These are phyloP conservation scores for Crypturellus undulatus DNA, from an alignment of 2,113 vertebrate species.

Conservation along the genomic window DNA sequence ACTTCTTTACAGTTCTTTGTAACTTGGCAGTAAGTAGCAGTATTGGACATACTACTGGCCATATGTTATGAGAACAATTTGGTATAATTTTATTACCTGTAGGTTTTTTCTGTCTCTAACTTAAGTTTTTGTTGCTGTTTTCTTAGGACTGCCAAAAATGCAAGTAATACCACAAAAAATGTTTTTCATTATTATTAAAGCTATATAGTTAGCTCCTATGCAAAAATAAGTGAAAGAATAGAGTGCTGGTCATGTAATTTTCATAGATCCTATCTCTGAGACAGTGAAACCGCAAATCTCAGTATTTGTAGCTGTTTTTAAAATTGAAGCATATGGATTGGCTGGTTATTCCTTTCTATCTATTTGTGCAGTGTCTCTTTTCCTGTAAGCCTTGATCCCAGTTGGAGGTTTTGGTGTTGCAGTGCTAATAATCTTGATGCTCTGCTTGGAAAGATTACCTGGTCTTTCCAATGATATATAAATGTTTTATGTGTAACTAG, in stretches of 20 bases:
- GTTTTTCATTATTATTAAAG: background rate
- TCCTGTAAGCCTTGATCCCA: background rate
- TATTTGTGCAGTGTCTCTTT: background rate
- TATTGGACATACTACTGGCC: background rate
- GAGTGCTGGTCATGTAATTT: conserved; percentile 18
- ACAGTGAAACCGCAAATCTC: background rate
- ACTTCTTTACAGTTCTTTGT: background rate
- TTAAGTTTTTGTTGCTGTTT: background rate
- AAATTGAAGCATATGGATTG: background rate
- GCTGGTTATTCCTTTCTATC: background rate
- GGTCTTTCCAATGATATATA: background rate
- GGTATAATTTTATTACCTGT: background rate
- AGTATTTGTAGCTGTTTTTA: conserved; percentile 7
- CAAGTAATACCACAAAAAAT: background rate
- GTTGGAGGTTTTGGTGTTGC: conserved; percentile 19
- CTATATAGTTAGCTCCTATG: conserved; percentile 29
- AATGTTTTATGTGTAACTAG: background rate
- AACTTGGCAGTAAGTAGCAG: background rate
- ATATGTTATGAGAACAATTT: background rate
- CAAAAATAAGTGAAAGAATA: conserved; percentile 23
- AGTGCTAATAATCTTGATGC: background rate
- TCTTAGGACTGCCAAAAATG: background rate
- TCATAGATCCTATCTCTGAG: background rate
- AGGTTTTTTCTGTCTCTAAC: background rate
- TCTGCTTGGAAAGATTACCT: background rate